phyloP scores from a whole-genome alignment of 1,140 invertebrate genomes.

The Reticulitermes speratus region DNA sequence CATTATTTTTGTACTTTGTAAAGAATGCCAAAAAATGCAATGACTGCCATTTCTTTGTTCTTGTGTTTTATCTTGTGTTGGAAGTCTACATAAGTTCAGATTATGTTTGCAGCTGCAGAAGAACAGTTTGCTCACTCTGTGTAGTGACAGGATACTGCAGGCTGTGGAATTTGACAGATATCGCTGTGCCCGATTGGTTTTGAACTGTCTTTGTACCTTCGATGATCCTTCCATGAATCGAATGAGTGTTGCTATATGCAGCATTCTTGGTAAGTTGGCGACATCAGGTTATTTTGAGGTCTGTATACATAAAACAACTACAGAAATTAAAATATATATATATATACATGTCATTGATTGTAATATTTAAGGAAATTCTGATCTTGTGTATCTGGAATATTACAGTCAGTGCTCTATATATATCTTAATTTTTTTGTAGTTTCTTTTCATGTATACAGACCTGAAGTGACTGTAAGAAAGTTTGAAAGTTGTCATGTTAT shows the following conservation, averaged over 20 bases:
- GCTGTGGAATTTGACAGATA: slow-evolving; percentile 74
- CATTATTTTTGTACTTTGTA: too few species aligned
- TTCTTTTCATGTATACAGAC: too few species aligned
- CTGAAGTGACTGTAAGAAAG: too few species aligned
- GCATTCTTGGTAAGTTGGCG: slow-evolving; percentile 57
- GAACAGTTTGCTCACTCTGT: slow-evolving; percentile 73
- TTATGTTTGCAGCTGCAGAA: slow-evolving; percentile 64
- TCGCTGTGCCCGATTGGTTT: slow-evolving; percentile 70
- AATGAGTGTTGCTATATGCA: slow-evolving; percentile 82
- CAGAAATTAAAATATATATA: not conserved
- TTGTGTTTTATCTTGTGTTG: not conserved
- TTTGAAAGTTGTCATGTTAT: too few species aligned
- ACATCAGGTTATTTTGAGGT: not conserved
- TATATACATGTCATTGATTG: too few species aligned
- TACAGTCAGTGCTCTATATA: too few species aligned
- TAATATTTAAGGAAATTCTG: too few species aligned
- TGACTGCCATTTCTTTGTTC: not conserved
- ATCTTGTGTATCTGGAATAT: too few species aligned
- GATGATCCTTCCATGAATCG: slow-evolving; percentile 73
- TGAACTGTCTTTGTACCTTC: slow-evolving; percentile 73
- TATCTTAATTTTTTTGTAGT: too few species aligned
- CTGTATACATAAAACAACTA: not conserved
- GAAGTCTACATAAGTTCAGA: not conserved
- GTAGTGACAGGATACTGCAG: slow-evolving; percentile 76
- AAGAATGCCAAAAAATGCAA: not conserved